phyloP scores from a whole-genome alignment of 1,140 invertebrate genomes.

The Drosophila neocordata region DNA sequence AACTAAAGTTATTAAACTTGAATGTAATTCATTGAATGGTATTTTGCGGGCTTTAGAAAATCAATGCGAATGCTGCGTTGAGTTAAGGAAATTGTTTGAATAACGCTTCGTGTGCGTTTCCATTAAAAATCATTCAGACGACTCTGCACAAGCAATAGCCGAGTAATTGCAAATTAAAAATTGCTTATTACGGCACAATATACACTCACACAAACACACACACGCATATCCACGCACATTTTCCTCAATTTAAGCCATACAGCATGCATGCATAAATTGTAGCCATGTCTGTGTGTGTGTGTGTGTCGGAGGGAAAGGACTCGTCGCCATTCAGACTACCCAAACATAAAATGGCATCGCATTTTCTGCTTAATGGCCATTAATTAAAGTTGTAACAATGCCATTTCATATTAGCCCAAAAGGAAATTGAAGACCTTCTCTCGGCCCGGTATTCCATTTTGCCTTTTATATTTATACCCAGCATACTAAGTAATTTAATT shows the following conservation, averaged over 20 bases:
- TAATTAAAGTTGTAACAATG: conserved; percentile 73
- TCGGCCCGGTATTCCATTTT: not conserved
- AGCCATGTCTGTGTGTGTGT: conserved; percentile 4
- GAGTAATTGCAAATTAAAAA: conserved; percentile 81
- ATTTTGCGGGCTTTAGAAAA: conserved; percentile 40
- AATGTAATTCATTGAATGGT: conserved; percentile 61
- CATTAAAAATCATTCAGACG: conserved; percentile 69
- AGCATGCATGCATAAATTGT: conserved; percentile 1
- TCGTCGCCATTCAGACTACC: conserved; percentile 30
- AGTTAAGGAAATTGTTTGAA: conserved; percentile 46
- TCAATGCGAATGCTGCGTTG: conserved; percentile 10
- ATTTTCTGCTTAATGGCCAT: conserved; percentile 62
- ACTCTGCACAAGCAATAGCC: conserved; percentile 46
- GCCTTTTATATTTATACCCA: conserved; percentile 23
- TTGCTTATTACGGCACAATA: conserved; percentile 77
- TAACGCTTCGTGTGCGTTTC: conserved; percentile 66
- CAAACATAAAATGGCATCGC: conserved; percentile 53
- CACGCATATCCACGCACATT: not conserved
- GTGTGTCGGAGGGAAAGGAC: conserved; percentile 11
- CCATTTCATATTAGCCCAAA: conserved; percentile 59
- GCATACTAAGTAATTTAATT: conserved; percentile 48
- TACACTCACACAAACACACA: conserved; percentile 6
- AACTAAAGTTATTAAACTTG: conserved; percentile 73
- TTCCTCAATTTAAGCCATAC: not conserved
- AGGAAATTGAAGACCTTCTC: conserved; percentile 16